Base-by-base conservation (phyloP, 2,797 vertebrate genomes). In the Syngnathus rostellatus region DNA sequence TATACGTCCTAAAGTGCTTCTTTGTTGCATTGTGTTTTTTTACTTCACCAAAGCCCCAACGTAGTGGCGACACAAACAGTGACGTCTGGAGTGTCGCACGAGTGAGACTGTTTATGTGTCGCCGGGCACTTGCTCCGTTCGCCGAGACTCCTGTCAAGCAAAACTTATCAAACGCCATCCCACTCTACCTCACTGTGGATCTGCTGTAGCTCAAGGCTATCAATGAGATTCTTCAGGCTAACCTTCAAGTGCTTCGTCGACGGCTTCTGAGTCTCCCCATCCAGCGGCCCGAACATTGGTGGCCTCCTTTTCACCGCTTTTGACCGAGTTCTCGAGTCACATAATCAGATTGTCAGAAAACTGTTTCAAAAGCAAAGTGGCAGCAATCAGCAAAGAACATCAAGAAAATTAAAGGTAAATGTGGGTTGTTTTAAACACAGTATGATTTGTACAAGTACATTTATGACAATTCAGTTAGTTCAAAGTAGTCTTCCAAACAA, bases 201-300 rank as follows among this genome's bases (percentile, higher is more conserved):
- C 63, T 78, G 86, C 88, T 88, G 80, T 81, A 77, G 88, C 68
- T 82, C 87, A 87, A 82, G 72, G 87, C 90, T 76, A 84, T 91
- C 92, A 89, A 93, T 93, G 92, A 91, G 92, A 91, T 93, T 93
- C 91, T 93, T 93, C 89, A 92, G 91, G 90, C 92, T 93, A 80
- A 92, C 92, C 87, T 93, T 93, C 88, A 93, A 93, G 91, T 93
- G 92, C 88, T 93, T 93, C 83, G 92, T 93, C 88, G 92, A 93
- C 87, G 92, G 92, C 87, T 93, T 93, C 83, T 93, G 92, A 93
- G 85, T 89, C 79, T 71, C 69, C 79, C 71, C 68, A 68, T 79
- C 80, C 60, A 70, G 70, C 81, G 79, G 3, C 11, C 37, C 57
- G 31, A 59, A 9, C 37, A 39, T 37, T 39, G 21, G 40, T 41